These are phyloP conservation scores for Pithys albifrons DNA, from an alignment of 2,113 vertebrate genomes.

Conservation along the genomic window DNA sequence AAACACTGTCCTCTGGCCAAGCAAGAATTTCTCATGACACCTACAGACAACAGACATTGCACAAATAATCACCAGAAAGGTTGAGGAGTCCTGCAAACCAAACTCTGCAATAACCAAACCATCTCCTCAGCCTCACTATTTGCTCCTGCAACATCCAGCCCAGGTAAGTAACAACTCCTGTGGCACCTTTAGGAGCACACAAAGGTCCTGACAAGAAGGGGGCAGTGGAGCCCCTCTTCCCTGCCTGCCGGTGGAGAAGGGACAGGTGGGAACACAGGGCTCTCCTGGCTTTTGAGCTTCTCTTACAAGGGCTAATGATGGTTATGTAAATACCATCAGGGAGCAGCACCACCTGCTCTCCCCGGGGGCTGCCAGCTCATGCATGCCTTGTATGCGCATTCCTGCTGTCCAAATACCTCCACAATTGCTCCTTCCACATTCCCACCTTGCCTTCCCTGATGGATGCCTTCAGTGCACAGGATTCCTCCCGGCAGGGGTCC, in stretches of 20 bases:
- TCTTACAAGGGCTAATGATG: background rate
- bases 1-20: background rate
- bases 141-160: background rate
- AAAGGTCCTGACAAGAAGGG: background rate
- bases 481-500: background rate
- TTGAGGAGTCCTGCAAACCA: fast-evolving
- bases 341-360: background rate
- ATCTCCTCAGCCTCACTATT: background rate
- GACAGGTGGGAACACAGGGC: background rate
- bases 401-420: constrained; percentile 28
- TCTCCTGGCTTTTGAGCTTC: background rate
- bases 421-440: background rate
- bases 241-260: background rate
- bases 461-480: background rate
- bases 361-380: constrained; percentile 30
- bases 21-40: background rate
- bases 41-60: background rate
- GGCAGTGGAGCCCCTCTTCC: background rate
- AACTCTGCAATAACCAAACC: background rate
- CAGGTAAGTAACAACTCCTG: background rate
- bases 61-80: background rate
- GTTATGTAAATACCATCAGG: background rate
- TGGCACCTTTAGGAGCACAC: fast-evolving
- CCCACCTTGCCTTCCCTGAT: background rate
- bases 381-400: constrained; percentile 53